Conservation (phyloP, 2,888 invertebrate genomes). For the Tiliacea citrago region DNA sequence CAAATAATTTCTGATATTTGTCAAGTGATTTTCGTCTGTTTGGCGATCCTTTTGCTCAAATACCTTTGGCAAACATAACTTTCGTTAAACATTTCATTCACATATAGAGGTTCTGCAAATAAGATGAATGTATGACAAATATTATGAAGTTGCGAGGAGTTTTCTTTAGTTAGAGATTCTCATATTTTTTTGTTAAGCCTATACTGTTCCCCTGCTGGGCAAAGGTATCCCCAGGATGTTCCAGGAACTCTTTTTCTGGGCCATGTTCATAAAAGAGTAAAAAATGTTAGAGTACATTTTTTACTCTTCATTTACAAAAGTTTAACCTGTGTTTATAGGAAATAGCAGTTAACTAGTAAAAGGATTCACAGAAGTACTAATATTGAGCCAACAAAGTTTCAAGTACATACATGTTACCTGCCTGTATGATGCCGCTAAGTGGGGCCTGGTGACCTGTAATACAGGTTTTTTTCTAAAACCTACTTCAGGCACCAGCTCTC, state of each 20-base stretch:
- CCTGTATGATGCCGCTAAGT: too few species aligned
- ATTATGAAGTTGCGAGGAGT: background rate
- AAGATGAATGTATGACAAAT: constrained; percentile 40
- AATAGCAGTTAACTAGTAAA: background rate
- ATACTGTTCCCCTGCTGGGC: too few species aligned
- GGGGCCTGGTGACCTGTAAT: too few species aligned
- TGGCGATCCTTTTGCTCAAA: constrained; percentile 47
- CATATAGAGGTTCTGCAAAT: constrained; percentile 24
- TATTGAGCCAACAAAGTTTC: too few species aligned
- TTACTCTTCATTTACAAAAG: background rate
- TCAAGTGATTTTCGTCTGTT: constrained; percentile 55
- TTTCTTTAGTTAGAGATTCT: background rate
- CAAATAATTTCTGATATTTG: constrained; percentile 59
- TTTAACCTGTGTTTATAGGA: background rate
- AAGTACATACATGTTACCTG: too few species aligned
- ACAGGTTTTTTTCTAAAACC: too few species aligned
- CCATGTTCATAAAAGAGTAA: background rate
- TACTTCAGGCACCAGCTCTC: too few species aligned
- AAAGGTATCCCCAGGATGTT: too few species aligned
- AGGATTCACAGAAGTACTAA: too few species aligned
- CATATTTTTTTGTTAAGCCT: too few species aligned
- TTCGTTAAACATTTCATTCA: constrained; percentile 33
- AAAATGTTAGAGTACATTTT: background rate
- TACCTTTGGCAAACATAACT: constrained; percentile 53
- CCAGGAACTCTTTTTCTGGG: too few species aligned